A percentile compares a stretch with the other conserved stretches of the same genome.
These are phyloP conservation scores for Candidula unifasciata DNA, from an alignment of 2,888 invertebrate species.

Conservation along the genomic window DNA sequence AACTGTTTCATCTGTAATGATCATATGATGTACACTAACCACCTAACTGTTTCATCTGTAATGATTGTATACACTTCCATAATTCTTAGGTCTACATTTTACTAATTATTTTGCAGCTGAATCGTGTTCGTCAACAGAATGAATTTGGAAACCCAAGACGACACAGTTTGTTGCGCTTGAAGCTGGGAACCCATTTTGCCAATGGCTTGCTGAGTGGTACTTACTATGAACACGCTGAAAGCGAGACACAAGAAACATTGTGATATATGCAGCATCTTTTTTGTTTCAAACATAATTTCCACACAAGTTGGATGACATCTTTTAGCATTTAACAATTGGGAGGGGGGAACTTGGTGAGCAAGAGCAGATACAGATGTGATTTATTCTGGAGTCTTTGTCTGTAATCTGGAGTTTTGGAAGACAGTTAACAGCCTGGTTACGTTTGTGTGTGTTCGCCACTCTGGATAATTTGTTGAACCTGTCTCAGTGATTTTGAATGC, in stretches of 20 bases:
- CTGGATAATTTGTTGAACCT: background rate
- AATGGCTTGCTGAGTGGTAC: slow-evolving; percentile 43
- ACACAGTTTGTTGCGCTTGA: slow-evolving; percentile 40
- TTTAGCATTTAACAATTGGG: no score
- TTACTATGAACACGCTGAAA: slow-evolving; percentile 15
- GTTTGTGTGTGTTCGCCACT: background rate
- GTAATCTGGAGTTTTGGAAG: background rate
- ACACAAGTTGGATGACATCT: background rate
- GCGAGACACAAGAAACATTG: slow-evolving; percentile 44
- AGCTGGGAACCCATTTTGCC: slow-evolving; percentile 43
- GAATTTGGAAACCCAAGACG: slow-evolving; percentile 35
- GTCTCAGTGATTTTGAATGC: slow-evolving; percentile 26
- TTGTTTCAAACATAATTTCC: slow-evolving; percentile 7
- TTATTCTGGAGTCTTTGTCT: background rate
- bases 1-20: no score
- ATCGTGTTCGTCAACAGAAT: slow-evolving; percentile 44
- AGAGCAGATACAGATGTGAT: background rate
- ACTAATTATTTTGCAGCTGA: slow-evolving; percentile 26
- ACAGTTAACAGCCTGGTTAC: no score
- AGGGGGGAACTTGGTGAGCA: no score
- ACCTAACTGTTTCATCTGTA: no score
- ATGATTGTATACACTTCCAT: background rate
- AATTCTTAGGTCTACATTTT: background rate
- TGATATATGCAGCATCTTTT: slow-evolving; percentile 44
- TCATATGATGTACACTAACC: no score